A percentile compares a stretch with the other conserved stretches of the same genome.
Evolutionary conservation across 2,797 vertebrate species (phyloP).

Genomic region (Anabacerthia variegaticeps): DNA sequence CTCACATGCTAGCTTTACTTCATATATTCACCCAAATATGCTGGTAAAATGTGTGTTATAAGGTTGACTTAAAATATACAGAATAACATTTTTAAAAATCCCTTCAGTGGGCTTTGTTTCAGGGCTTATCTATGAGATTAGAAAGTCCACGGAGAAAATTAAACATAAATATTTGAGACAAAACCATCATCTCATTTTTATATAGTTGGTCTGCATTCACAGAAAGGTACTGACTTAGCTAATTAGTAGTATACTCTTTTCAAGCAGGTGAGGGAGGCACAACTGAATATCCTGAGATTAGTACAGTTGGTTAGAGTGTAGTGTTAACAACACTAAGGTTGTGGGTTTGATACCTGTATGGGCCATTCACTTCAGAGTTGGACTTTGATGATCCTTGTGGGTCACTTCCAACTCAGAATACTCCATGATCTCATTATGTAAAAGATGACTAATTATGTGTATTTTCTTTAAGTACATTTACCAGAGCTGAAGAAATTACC

Average conservation of each 20-base stretch:
- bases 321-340: not conserved
- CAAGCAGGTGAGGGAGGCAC: not conserved
- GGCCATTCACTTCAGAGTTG: not conserved
- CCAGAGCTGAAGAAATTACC: not conserved
- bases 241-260: not conserved
- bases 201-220: not conserved
- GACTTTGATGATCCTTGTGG: not conserved
- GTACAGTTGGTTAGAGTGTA: no score
- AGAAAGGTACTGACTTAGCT: not conserved
- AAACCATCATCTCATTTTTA: not conserved
- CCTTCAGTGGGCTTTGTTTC: not conserved
- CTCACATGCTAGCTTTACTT: not conserved
- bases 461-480: not conserved
- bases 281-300: not conserved
- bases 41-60: not conserved
- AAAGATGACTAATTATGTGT: not conserved
- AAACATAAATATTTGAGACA: not conserved
- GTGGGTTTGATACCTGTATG: not conserved
- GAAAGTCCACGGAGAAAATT: not conserved
- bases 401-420: not conserved
- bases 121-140: not conserved
- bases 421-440: not conserved
- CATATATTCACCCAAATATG: not conserved
- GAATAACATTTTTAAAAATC: not conserved
- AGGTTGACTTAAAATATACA: not conserved